Evolutionary conservation across 2,888 invertebrate species (phyloP), one percentile per base, ranked within the genome.

Genomic region (Drosophila aldrichi): DNA sequence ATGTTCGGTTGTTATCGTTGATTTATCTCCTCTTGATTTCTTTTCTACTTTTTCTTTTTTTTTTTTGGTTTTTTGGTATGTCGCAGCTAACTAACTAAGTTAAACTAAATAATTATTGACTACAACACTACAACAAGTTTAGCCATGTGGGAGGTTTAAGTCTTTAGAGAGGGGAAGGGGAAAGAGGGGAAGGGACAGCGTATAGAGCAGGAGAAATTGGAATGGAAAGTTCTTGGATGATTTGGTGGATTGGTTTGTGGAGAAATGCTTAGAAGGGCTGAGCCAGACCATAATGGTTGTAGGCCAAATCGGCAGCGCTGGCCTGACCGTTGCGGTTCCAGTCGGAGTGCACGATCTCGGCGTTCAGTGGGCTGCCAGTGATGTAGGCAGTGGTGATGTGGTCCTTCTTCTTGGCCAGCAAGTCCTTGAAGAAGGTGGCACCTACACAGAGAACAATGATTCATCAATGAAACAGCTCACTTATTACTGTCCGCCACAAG

Each of bases 251-350:
- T 20, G 32, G 22, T n/a, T 14, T 34, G 54, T 20, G 16, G 0
- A 20, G 40, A 16, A 32, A 5, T 18, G 64, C 70, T 88, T 92
- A 92, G 89, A 84, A 91, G 77, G 90, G 91, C 82, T 93, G 93
- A 46, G 92, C 92, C 74, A 93, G 81, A 59, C 93, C 93, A 59
- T 93, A 93, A 73, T 93, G 93, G 71, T 92, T 92, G 76, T 92
- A 93, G 75, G 93, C 93, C 81, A 93, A 86, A 61, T 93, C 93
- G 73, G 92, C 90, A 32, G 92, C 91, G 61, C 88, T 73, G 70
- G 92, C 92, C 84, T 93, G 93, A 70, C 93, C 93, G 73, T 92
- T 93, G 77, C 93, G 92, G 76, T 92, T 93, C 93, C 93, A 93
- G 80, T 92, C 93, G 46, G 92, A 92, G 84, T 93, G 93, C 59